phyloP scores from a whole-genome alignment of 2,797 vertebrate species.

The Sphenodon punctatus region DNA sequence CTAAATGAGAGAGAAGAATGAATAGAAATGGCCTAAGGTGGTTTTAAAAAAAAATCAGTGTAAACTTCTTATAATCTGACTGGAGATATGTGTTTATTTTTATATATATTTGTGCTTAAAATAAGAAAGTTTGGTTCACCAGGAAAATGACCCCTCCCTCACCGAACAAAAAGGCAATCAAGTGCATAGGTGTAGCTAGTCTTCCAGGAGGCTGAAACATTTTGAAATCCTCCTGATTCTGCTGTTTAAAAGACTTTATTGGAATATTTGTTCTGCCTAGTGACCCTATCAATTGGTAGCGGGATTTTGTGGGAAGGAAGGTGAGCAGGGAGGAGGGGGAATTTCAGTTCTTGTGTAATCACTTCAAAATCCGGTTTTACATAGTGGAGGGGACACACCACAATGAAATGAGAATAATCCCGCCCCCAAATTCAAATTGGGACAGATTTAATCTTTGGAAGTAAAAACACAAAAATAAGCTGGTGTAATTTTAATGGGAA shows the following conservation, averaged over 20 bases:
- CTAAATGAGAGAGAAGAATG: no score
- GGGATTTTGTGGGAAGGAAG: not conserved
- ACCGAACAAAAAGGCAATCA: not conserved
- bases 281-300: not conserved
- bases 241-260: not conserved
- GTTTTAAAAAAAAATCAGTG: no score
- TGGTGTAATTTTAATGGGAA: constrained; percentile 15
- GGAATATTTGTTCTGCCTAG: constrained; percentile 3
- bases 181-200: not conserved
- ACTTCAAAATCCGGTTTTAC: not conserved
- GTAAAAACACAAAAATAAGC: constrained; percentile 33
- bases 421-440: constrained; percentile 42
- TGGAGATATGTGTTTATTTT: no score
- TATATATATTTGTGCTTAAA: no score
- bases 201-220: not conserved
- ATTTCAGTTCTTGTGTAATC: not conserved
- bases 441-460: constrained; percentile 47
- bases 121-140: no score
- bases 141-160: not conserved
- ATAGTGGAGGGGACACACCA: not conserved
- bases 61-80: no score
- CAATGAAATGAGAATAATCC: constrained; percentile 34
- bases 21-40: no score
- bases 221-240: not conserved
- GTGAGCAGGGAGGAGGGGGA: not conserved